Evolutionary conservation across 2,888 invertebrate species (phyloP), one percentile per base, ranked within the genome.

Genomic region (Rapana venosa): DNA sequence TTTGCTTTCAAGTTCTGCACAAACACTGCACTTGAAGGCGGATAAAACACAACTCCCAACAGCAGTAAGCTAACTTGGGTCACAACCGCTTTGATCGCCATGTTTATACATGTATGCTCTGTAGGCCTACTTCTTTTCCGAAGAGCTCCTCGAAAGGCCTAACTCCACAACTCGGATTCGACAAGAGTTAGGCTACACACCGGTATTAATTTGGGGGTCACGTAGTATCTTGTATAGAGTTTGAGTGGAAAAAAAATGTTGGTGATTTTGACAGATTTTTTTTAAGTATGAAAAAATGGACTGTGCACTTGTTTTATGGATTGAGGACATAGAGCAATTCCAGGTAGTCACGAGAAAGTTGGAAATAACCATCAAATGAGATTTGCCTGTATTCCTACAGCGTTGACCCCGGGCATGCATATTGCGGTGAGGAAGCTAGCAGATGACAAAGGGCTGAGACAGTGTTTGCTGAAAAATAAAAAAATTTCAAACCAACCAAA

Each of bases 1-100:
- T 86, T 32, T 66, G 66, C 86, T 35, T 86, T 86, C 86, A 86
- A 35, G 66, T 86, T 86, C 32, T 86, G 61, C 86, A 86, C 66
- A 66, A 66, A 86, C 35, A 79, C 32, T 79, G 77, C 77, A 32
- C 77, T 8, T 32, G 77, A 79, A 32, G 35, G 35, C 32, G 32
- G n/a, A n/a, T 20, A 79, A 32, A 32, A 79, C 13, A 79, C 30
- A 32, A 74, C 13, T 74, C 32, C 77, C 13, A 79, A 0, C 77
- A 79, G 32, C 77, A 79, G 0, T 1, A 32, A 20, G 4, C 77
- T 1, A 79, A 79, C 1, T 79, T 79, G 30, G 32, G 32, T 79
- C 77, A 79, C 30, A 32, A 79, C 32, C 77, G 77, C 32, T 32
- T 35, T n/a, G n/a, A 74, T 20, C 66, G 13, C 66, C 66, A 66